These are phyloP conservation scores for Hydrozoanthus gracilis DNA, from an alignment of 92 coral and sea anemone species.

Conservation along the genomic window DNA sequence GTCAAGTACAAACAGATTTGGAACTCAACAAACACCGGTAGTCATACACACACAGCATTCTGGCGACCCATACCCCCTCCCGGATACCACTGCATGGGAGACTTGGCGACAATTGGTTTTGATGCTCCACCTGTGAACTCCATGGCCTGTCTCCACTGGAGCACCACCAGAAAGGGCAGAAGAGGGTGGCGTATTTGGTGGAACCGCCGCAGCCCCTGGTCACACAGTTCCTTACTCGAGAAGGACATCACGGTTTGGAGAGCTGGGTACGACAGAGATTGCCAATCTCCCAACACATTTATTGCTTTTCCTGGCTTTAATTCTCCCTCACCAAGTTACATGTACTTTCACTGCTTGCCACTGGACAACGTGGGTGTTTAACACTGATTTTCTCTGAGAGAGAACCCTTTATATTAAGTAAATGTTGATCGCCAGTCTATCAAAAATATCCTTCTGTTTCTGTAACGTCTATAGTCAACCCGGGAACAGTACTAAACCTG, in stretches of 20 bases:
- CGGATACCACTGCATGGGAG: constrained; percentile 85
- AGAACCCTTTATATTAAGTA: neutral
- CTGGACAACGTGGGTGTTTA: constrained; percentile 38
- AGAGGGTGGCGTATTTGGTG: constrained; percentile 78
- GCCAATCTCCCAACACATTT: constrained; percentile 83
- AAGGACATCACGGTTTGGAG: constrained; percentile 78
- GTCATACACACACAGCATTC: constrained; percentile 34
- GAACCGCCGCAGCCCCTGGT: constrained; percentile 61
- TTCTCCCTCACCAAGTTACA: constrained; percentile 65
- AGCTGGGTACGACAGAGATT: constrained; percentile 55
- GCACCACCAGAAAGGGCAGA: constrained; percentile 63
- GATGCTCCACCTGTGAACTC: constrained; percentile 55
- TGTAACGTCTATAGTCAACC: no score
- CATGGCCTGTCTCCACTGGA: constrained; percentile 83
- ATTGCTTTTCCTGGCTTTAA: constrained; percentile 71
- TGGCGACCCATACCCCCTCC: constrained; percentile 89
- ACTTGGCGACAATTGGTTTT: constrained; percentile 64
- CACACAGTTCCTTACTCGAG: constrained; percentile 26
- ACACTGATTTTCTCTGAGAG: neutral
- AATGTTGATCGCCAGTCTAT: no score
- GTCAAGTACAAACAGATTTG: constrained; percentile 68
- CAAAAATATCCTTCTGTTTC: no score
- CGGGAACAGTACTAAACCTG: no score
- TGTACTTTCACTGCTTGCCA: constrained; percentile 76
- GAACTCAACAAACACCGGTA: constrained; percentile 50